Conservation (phyloP, 1,140 invertebrate species). For the Tetranychus urticae region DNA sequence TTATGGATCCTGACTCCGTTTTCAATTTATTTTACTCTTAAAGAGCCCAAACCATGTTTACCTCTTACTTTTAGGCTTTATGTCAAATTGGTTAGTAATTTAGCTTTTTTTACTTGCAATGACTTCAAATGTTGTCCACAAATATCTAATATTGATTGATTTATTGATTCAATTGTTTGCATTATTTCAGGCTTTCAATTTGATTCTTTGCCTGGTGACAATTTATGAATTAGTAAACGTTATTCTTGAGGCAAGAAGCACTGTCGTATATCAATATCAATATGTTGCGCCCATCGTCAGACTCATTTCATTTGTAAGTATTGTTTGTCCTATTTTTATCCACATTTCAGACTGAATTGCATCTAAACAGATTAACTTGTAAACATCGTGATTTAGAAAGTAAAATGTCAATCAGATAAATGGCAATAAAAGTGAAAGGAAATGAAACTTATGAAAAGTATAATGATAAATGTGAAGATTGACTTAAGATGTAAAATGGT, state of each 20-base stretch:
- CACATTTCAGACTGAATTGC: too few relatives aligned
- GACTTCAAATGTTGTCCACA: too few relatives aligned
- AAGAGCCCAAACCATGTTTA: not conserved
- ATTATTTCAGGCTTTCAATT: not conserved
- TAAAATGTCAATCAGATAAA: too few relatives aligned
- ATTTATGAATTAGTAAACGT: not conserved
- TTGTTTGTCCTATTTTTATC: not conserved
- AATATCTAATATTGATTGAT: too few relatives aligned
- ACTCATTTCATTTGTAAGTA: conserved; percentile 3
- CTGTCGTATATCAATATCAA: not conserved
- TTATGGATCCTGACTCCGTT: conserved; percentile 46
- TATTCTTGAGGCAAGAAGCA: not conserved
- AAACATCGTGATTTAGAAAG: too few relatives aligned
- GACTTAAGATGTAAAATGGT: too few relatives aligned
- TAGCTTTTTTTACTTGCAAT: not conserved
- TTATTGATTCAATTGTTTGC: not conserved
- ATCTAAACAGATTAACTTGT: too few relatives aligned
- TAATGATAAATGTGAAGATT: too few relatives aligned
- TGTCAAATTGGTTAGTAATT: not conserved
- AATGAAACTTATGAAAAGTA: too few relatives aligned
- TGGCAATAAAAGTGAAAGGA: too few relatives aligned
- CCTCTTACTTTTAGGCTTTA: not conserved
- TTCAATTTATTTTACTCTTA: conserved; percentile 30
- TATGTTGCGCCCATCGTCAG: conserved; percentile 1
- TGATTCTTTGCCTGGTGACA: not conserved